Evolutionary conservation across 2,113 vertebrate species (phyloP).

Genomic region (Aramus guarauna): DNA sequence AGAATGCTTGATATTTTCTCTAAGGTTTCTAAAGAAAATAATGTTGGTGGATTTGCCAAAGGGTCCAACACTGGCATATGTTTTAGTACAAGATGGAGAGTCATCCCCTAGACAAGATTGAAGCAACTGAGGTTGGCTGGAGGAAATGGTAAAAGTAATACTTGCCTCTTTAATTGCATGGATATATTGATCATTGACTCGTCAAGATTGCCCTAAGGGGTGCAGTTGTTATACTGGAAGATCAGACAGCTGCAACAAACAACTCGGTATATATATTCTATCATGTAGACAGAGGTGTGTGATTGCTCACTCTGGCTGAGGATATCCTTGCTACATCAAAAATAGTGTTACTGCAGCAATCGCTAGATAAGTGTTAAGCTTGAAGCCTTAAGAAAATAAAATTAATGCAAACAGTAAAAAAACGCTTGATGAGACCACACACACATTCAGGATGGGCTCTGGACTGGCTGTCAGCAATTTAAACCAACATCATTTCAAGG

Average conservation of each 20-base stretch:
- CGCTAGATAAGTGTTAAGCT: not conserved
- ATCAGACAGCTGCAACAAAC: not conserved
- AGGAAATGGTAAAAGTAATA: not conserved
- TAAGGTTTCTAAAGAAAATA: not conserved
- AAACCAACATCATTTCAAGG: not conserved
- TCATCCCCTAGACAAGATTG: not conserved
- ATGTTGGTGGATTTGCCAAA: not conserved
- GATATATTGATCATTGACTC: not conserved
- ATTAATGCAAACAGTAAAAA: not conserved
- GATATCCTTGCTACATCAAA: not conserved
- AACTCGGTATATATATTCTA: not conserved
- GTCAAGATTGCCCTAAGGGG: not conserved
- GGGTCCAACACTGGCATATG: not conserved
- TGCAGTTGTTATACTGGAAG: not conserved
- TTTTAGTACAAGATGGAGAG: not conserved
- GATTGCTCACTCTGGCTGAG: not conserved
- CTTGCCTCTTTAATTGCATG: not conserved
- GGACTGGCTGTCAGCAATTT: not conserved
- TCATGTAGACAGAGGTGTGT: not conserved
- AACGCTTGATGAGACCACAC: not conserved
- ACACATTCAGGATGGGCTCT: not conserved
- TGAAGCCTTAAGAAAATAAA: not conserved
- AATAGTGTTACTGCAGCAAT: not conserved
- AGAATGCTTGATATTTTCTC: not conserved
- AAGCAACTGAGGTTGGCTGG: not conserved